Percentiles rank a stretch among this genome's conserved stretches.
These are phyloP conservation scores for Odontomyia ornata DNA, from an alignment of 2,888 invertebrate species.

Conservation along the genomic window DNA sequence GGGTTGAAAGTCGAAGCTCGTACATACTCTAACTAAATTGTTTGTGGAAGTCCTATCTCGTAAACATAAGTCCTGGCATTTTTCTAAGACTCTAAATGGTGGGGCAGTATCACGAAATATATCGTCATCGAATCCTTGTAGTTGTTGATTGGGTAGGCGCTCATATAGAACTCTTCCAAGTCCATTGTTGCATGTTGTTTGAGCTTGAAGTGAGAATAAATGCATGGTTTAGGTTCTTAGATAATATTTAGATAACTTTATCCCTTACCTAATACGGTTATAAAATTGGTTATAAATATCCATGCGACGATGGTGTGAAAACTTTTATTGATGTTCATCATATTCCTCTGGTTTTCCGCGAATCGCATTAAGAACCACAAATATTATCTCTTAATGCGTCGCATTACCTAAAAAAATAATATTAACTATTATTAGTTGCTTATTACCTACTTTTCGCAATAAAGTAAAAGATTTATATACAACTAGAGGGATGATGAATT, in stretches of 20 bases:
- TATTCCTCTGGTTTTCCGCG: background rate
- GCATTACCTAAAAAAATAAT: slow-evolving; percentile 35
- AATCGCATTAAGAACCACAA: background rate
- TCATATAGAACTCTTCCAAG: slow-evolving; percentile 89
- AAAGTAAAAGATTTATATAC: too few species aligned
- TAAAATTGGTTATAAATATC: slow-evolving; percentile 48
- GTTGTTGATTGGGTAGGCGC: slow-evolving; percentile 85
- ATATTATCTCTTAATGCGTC: slow-evolving; percentile 37
- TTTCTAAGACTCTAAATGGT: slow-evolving; percentile 86
- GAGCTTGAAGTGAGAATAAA: slow-evolving; percentile 63
- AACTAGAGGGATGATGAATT: too few species aligned
- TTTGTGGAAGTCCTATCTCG: slow-evolving; percentile 80
- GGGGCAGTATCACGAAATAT: slow-evolving; percentile 84
- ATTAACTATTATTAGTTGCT: too few species aligned
- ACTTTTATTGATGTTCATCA: slow-evolving; percentile 8
- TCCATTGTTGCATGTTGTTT: slow-evolving; percentile 91
- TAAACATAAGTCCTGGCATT: slow-evolving; percentile 86
- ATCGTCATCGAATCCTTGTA: slow-evolving; percentile 90
- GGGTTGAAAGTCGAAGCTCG: slow-evolving; percentile 90
- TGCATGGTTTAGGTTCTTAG: background rate
- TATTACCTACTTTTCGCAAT: too few species aligned
- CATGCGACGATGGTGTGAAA: slow-evolving; percentile 39
- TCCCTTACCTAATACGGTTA: slow-evolving; percentile 48
- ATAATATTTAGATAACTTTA: background rate
- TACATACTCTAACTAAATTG: slow-evolving; percentile 84